Conservation (phyloP, 2,888 invertebrate species). For the Beris chalybata region DNA sequence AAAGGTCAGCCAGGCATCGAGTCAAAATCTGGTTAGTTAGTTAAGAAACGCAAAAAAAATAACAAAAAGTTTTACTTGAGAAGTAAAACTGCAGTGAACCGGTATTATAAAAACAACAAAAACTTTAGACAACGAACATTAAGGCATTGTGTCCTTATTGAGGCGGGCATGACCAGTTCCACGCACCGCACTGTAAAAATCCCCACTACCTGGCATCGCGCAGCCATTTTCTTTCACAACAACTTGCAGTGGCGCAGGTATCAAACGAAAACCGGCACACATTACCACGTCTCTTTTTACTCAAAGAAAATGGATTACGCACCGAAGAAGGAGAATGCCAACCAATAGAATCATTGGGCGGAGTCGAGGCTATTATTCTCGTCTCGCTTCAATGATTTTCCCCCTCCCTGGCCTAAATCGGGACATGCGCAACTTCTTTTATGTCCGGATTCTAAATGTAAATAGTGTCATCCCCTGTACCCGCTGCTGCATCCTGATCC, state of each 20-base stretch:
- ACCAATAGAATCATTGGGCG: constrained; percentile 19
- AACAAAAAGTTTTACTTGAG: too few relatives aligned
- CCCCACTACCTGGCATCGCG: neutral
- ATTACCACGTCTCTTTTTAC: neutral
- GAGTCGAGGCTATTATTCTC: neutral
- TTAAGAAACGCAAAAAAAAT: too few relatives aligned
- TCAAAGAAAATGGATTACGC: constrained; percentile 1
- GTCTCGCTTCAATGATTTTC: constrained; percentile 33
- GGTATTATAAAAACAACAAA: too few relatives aligned
- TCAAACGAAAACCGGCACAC: neutral
- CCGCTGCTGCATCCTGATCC: constrained; percentile 14
- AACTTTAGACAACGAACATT: too few relatives aligned
- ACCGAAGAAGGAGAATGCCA: constrained; percentile 4
- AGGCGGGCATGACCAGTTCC: neutral
- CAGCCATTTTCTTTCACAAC: constrained; percentile 19
- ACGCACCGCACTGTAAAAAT: neutral
- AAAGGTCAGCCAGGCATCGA: too few relatives aligned
- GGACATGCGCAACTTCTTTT: constrained; percentile 25
- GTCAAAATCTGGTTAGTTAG: too few relatives aligned
- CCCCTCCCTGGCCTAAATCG: constrained; percentile 8
- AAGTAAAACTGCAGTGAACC: too few relatives aligned
- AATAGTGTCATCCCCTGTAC: constrained; percentile 23
- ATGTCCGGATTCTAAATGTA: constrained; percentile 9
- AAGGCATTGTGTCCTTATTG: too few relatives aligned
- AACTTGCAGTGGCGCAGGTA: constrained; percentile 12